Conservation (phyloP, 1,140 invertebrate genomes). For the Anagrus nilaparvatae region DNA sequence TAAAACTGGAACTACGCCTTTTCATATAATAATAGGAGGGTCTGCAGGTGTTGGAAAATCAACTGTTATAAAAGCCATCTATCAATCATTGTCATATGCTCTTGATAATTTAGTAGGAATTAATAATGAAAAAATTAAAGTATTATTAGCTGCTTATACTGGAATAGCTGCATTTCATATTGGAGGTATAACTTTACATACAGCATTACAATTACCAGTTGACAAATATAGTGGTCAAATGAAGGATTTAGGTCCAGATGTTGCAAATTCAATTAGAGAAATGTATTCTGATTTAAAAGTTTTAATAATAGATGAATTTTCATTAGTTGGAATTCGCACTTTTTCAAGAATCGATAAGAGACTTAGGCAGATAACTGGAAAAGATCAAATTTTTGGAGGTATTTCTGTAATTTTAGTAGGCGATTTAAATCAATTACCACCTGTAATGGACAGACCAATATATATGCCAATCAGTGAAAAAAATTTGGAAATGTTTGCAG, state of each 20-base stretch:
- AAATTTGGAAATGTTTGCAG: neutral
- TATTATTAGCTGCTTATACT: constrained; percentile 22
- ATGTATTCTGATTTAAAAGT: constrained; percentile 21
- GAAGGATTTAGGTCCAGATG: constrained; percentile 12
- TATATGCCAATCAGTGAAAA: constrained; percentile 1
- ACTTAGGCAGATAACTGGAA: constrained; percentile 27
- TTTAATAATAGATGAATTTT: constrained; percentile 35
- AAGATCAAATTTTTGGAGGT: constrained; percentile 20
- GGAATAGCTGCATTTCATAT: constrained; percentile 31
- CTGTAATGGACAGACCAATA: constrained; percentile 16
- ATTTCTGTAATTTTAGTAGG: constrained; percentile 21
- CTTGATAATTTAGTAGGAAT: constrained; percentile 12
- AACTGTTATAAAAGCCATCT: constrained; percentile 15
- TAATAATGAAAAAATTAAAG: constrained; percentile 13
- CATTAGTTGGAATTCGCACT: constrained; percentile 25
- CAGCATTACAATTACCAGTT: constrained; percentile 26
- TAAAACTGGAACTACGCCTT: constrained; percentile 10
- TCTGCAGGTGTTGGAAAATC: constrained; percentile 19
- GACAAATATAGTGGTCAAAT: constrained; percentile 12
- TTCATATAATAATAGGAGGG: constrained; percentile 17
- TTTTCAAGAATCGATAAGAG: constrained; percentile 22
- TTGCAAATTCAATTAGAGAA: constrained; percentile 17
- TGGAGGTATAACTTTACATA: constrained; percentile 25
- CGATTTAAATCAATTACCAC: constrained; percentile 22
- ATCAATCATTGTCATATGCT: constrained; percentile 16